Conservation (phyloP, 2,888 invertebrate species). For the Yponomeuta cagnagella region DNA sequence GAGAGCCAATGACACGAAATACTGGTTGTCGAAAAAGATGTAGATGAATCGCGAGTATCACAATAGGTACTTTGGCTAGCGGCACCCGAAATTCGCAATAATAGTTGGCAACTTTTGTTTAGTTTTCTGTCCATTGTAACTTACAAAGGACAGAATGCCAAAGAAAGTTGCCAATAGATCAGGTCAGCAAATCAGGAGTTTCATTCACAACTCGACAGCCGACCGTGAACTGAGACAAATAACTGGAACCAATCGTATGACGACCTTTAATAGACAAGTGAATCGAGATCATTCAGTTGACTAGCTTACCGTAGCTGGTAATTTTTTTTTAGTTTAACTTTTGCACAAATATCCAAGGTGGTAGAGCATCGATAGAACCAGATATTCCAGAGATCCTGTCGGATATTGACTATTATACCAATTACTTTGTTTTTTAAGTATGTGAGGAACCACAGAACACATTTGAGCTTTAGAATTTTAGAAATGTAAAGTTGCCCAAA, state of each 20-base stretch:
- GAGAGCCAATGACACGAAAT: not conserved
- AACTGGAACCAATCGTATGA: not conserved
- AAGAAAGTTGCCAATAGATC: not conserved
- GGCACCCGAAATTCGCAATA: no score
- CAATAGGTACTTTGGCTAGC: no score
- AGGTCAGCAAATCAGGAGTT: not conserved
- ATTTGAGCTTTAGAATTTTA: no score
- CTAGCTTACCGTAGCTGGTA: not conserved
- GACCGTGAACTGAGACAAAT: not conserved
- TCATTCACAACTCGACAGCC: not conserved
- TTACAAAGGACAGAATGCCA: not conserved
- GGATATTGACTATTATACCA: no score
- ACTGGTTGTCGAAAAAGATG: not conserved
- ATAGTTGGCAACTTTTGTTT: no score
- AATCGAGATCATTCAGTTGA: not conserved
- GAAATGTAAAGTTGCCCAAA: no score
- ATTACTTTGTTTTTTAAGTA: no score
- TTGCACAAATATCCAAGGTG: no score
- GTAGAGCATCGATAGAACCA: no score
- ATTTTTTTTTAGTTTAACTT: not conserved
- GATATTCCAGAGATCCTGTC: no score
- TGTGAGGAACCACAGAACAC: no score
- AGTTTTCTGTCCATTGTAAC: no score
- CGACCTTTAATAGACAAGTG: not conserved
- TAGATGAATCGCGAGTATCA: not conserved